A percentile compares a stretch with the other conserved stretches of the same genome.
Conservation (phyloP, 2,888 invertebrate genomes). For the Aphodius granarius region DNA sequence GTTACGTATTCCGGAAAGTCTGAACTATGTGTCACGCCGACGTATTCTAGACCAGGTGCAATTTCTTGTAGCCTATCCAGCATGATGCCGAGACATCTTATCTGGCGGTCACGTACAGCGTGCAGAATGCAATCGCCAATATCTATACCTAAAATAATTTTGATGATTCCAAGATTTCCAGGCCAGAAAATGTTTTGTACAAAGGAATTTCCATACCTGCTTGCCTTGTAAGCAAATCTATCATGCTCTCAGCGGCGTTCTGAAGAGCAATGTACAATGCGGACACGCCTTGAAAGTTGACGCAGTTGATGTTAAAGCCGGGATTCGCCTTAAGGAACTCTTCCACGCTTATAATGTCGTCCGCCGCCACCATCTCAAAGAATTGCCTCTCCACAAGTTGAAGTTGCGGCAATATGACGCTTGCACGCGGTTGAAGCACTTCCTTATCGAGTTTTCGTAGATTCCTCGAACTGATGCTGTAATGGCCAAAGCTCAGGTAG, state of each 20-base stretch:
- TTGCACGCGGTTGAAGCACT: conserved; percentile 39
- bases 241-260: conserved; percentile 63
- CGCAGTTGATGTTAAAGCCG: conserved; percentile 60
- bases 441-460: conserved; percentile 18
- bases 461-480: conserved; percentile 21
- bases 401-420: conserved; percentile 57
- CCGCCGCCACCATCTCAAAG: conserved; percentile 56
- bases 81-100: conserved; percentile 61
- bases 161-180: no score
- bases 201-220: conserved; percentile 50
- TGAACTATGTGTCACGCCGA: conserved; percentile 54
- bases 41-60: conserved; percentile 52
- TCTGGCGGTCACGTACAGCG: conserved; percentile 65
- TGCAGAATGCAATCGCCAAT: conserved; percentile 69
- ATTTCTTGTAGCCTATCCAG: conserved; percentile 54
- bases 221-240: conserved; percentile 62
- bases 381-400: conserved; percentile 57
- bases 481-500: conserved; percentile 23
- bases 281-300: conserved; percentile 65
- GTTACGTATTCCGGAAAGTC: conserved; percentile 70
- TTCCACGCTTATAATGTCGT: conserved; percentile 53
- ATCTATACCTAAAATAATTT: conserved; percentile 59
- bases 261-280: conserved; percentile 69
- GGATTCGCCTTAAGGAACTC: conserved; percentile 53
- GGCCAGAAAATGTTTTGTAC: no score